A percentile compares a stretch with the other conserved stretches of the same genome.
These are phyloP conservation scores for Syrphus vitripennis DNA, from an alignment of 2,888 invertebrate species.

Conservation along the genomic window DNA sequence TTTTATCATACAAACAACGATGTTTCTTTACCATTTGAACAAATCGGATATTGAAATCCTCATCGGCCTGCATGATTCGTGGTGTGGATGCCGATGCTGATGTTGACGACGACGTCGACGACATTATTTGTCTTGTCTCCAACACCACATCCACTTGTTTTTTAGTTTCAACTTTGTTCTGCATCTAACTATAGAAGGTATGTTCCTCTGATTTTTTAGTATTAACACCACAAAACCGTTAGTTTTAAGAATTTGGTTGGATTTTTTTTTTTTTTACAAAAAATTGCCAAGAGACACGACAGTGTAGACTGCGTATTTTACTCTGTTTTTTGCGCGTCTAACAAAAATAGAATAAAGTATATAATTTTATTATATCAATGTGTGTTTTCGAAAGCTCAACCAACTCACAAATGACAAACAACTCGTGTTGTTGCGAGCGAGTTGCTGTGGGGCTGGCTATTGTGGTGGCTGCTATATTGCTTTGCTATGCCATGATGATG, in stretches of 20 bases:
- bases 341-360: conserved; percentile 67
- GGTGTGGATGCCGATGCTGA: conserved; percentile 72
- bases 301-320: conserved; percentile 61
- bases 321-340: conserved; percentile 64
- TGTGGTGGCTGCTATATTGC: conserved; percentile 45
- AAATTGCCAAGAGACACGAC: conserved; percentile 6
- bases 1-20: conserved; percentile 82
- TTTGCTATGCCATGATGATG: background rate
- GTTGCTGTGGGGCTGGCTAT: conserved; percentile 42
- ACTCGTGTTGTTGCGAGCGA: conserved; percentile 72
- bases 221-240: background rate
- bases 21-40: conserved; percentile 82
- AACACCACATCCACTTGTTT: conserved; percentile 21
- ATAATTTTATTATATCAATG: conserved; percentile 55
- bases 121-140: conserved; percentile 44
- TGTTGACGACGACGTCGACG: background rate
- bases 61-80: conserved; percentile 81
- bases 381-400: conserved; percentile 73
- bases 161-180: conserved; percentile 45
- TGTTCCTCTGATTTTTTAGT: background rate
- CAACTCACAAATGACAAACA: conserved; percentile 76
- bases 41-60: conserved; percentile 81
- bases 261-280: conserved; percentile 35
- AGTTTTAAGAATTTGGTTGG: background rate
- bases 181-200: conserved; percentile 29